These are phyloP conservation scores for Leptopilina clavipes DNA, from an alignment of 1,140 invertebrate genomes.

Conservation along the genomic window DNA sequence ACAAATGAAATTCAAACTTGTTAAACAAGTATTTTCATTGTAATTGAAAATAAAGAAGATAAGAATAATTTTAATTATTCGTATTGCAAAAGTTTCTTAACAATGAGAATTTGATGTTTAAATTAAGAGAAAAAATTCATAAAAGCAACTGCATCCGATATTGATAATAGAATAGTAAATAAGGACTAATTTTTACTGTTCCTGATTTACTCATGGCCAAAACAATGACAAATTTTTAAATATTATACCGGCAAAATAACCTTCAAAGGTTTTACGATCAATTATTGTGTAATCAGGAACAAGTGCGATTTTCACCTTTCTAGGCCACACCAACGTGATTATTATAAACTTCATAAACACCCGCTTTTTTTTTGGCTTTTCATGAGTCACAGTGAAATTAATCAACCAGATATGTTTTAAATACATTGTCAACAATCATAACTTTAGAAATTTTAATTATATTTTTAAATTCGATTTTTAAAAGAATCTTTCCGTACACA, in stretches of 20 bases:
- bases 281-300: slow-evolving; percentile 5
- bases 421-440: neutral
- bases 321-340: neutral
- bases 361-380: neutral
- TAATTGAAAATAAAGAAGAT: neutral
- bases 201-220: neutral
- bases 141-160: neutral
- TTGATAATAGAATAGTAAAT: neutral
- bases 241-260: neutral
- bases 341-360: neutral
- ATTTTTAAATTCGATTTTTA: neutral
- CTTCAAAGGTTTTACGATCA: slow-evolving; percentile 10
- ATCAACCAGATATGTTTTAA: neutral
- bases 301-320: neutral
- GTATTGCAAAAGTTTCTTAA: too few species aligned
- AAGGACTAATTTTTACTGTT: neutral
- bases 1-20: neutral
- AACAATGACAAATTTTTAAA: neutral
- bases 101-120: neutral
- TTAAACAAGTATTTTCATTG: neutral
- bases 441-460: neutral
- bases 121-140: neutral
- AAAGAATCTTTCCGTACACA: too few species aligned
- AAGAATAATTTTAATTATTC: neutral
- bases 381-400: neutral